Evolutionary conservation across 2,888 invertebrate species (phyloP), one percentile per base, ranked within the genome.

Genomic region (Spatulosminthurus flaviceps): DNA sequence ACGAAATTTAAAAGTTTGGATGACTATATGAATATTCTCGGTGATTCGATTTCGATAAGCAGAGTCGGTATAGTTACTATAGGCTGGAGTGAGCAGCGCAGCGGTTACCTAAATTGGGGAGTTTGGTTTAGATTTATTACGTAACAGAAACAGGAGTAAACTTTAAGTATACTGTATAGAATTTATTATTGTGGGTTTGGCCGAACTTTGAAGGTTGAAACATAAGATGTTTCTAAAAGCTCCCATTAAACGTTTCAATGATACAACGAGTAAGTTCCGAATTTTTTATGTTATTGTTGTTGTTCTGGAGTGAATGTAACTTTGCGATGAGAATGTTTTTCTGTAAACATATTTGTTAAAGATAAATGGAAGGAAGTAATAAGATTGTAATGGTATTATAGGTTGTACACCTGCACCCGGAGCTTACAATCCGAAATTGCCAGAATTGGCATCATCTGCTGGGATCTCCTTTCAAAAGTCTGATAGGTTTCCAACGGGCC

Each of bases 211-310:
- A n/a, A n/a, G n/a, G n/a, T n/a, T n/a, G n/a, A n/a, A n/a, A n/a
- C n/a, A n/a, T n/a, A n/a, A 9, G 9, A 72, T 72, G 72, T 78
- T 79, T 41, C 7, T 67, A 0, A 79, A 74, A 29, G 79, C 79
- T 28, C 11, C 26, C 4, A 51, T 79, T 28, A 64, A 79, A 28
- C 73, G 79, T 21, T 79, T 66, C 28, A 66, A 79, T 29, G 79
- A 79, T n/a, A 29, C 41, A 4, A 26, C 64, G 41, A 43, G 79
- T 79, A 67, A 79, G 4, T 73, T 43, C 2, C 64, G 2, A 11
- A 64, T 64, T 4, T 7, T 64, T 26, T 24, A 64, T 9, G 60
- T 60, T 60, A 19, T 24, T 64, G 24, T 24, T 22, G 24, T 4
- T 13, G 2, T 7, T 22, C 7, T 64, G 4, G 11, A 4, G 11